phyloP scores from a whole-genome alignment of 1,140 invertebrate genomes.

The Steinernema khuongi region DNA sequence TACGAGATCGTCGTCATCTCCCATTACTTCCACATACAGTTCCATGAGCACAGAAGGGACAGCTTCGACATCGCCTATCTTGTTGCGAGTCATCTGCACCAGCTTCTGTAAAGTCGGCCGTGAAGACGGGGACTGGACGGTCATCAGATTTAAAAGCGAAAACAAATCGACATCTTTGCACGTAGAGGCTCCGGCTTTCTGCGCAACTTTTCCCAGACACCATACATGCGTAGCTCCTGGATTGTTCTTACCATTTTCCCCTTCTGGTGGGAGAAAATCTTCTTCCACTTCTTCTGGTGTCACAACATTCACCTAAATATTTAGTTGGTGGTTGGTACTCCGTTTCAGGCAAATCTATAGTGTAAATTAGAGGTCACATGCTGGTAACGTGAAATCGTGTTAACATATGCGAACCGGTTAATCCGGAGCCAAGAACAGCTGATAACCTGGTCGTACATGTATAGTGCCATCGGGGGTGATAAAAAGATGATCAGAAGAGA shows the following conservation, averaged over 20 bases:
- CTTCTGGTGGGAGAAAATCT: not conserved
- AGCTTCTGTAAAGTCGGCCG: not conserved
- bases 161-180: not conserved
- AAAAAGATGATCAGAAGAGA: not conserved
- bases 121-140: not conserved
- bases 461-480: not conserved
- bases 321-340: too few species aligned
- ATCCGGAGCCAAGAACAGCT: not conserved
- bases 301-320: slow-evolving; percentile 3
- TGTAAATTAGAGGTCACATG: not conserved
- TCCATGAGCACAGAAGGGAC: not conserved
- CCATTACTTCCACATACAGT: not conserved
- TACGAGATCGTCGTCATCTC: not conserved
- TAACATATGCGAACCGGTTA: not conserved
- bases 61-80: not conserved
- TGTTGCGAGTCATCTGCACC: not conserved
- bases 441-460: slow-evolving; percentile 13
- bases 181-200: not conserved
- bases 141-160: not conserved
- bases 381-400: not conserved
- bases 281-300: not conserved
- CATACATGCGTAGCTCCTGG: not conserved
- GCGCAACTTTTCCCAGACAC: not conserved
- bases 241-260: not conserved
- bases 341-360: too few species aligned